Evolutionary conservation across 2,797 vertebrate genomes (phyloP), one percentile per base, ranked within the genome.

Genomic region (Varecia variegata): DNA sequence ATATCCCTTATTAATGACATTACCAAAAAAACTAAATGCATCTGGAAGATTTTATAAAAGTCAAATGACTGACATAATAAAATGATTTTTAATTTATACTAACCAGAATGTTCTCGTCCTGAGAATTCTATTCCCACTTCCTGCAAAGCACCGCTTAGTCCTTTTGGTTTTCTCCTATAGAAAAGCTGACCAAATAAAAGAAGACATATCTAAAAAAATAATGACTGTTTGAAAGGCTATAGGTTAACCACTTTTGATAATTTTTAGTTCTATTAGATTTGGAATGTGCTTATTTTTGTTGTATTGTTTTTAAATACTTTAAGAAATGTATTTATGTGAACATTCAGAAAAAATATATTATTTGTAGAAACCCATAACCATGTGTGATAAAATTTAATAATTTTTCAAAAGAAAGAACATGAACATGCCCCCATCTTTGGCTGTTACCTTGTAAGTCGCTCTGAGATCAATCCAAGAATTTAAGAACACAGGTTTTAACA

Each of bases 391-490:
- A 95, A 70, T 74, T 40, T 62, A 80, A 71, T 76, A 47, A 83
- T 45, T 92, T 96, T 68, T 95, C 40, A 50, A 77, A 0, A 96
- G 65, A 91, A 97, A 70, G 52, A 97, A 92, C 25, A 23, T 47
- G 67, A 93, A 62, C 3, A 45, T 54, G 18, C 40, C 52, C 56
- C 45, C 35, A 32, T 25, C 52, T 92, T 86, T 94, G 84, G 91
- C 38, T 43, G 14, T 86, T 82, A 99, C 99, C 99, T 98, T 99
- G 98, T 99, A 99, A 0, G 99, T 99, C 93, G 98, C 99, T 97
- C 99, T 99, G 95, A 99, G 99, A 97, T 99, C 99, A 83, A 99
- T 99, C 99, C 99, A 99, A 97, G 98, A 99, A 97, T 99, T 99
- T 70, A 99, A 98, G 56, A 99, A 98, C 60, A 98, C 97, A 6